Conservation (phyloP, 2,113 vertebrate species). For the Cavia porcellus region DNA sequence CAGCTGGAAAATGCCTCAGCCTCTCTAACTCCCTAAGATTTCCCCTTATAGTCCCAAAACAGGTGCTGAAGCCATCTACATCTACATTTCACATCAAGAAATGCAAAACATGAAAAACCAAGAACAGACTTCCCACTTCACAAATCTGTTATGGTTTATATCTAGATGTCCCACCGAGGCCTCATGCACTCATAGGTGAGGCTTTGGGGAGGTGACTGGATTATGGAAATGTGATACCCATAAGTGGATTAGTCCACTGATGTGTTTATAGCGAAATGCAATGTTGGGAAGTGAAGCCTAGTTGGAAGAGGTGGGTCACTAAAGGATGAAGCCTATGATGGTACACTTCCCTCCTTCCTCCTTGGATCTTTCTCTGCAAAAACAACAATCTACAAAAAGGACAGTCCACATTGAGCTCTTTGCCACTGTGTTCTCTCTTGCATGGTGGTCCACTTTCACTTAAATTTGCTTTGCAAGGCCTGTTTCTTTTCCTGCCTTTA, state of each 20-base stretch:
- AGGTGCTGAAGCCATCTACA: background rate
- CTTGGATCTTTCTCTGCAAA: background rate
- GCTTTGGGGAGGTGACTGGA: background rate
- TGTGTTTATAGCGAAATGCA: background rate
- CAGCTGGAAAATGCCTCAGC: background rate
- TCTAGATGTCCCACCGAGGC: background rate
- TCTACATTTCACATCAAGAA: background rate
- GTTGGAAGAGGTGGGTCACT: background rate
- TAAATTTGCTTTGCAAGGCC: background rate
- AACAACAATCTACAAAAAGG: background rate
- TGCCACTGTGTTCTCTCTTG: background rate
- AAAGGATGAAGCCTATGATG: background rate
- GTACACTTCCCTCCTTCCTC: background rate
- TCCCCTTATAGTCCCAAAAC: background rate
- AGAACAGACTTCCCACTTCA: background rate
- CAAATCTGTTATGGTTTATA: background rate
- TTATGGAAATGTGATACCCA: background rate
- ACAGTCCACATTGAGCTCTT: background rate
- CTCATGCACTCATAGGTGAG: background rate
- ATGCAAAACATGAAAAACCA: background rate
- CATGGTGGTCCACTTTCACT: background rate
- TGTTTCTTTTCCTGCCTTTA: background rate
- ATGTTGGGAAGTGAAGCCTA: background rate
- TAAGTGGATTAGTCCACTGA: background rate
- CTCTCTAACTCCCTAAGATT: background rate